A percentile compares a stretch with the other conserved stretches of the same genome.
Conservation (phyloP, 2,888 invertebrate genomes). For the Eupithecia vulgata region DNA sequence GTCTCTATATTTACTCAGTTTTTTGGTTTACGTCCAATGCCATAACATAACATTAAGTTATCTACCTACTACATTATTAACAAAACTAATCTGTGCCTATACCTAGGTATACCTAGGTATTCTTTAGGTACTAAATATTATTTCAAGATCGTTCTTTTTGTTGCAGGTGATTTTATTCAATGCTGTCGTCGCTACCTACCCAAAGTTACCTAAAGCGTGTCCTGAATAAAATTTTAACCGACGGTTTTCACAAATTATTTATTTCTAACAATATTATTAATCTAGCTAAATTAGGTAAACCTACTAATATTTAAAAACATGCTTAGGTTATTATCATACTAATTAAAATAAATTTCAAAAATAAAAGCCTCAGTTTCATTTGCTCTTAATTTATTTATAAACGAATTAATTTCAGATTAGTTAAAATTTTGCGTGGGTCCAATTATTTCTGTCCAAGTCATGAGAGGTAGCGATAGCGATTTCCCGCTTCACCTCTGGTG, state of each 20-base stretch:
- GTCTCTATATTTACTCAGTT: too few relatives aligned
- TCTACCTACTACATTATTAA: too few relatives aligned
- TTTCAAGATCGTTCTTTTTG: not conserved
- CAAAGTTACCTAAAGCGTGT: not conserved
- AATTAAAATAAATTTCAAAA: not conserved
- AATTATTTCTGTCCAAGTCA: slow-evolving; percentile 12
- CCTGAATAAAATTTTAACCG: not conserved
- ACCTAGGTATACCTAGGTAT: too few relatives aligned
- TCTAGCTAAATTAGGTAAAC: not conserved
- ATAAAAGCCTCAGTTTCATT: not conserved
- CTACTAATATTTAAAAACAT: not conserved
- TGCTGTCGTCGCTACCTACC: not conserved
- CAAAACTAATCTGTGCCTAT: too few relatives aligned
- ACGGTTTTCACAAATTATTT: not conserved
- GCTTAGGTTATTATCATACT: not conserved
- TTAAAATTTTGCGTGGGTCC: not conserved
- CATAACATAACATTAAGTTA: too few relatives aligned
- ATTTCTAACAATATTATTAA: not conserved
- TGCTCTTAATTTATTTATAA: not conserved
- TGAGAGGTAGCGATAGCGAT: slow-evolving; percentile 50
- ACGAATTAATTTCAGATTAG: not conserved
- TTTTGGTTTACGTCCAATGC: too few relatives aligned
- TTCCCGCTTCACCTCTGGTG: slow-evolving; percentile 51
- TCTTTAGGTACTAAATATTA: too few relatives aligned
- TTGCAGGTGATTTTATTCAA: slow-evolving; percentile 1